A percentile compares a stretch with the other conserved stretches of the same genome.
Conservation (phyloP, 1,140 invertebrate genomes). For the Neodiprion fabricii region DNA sequence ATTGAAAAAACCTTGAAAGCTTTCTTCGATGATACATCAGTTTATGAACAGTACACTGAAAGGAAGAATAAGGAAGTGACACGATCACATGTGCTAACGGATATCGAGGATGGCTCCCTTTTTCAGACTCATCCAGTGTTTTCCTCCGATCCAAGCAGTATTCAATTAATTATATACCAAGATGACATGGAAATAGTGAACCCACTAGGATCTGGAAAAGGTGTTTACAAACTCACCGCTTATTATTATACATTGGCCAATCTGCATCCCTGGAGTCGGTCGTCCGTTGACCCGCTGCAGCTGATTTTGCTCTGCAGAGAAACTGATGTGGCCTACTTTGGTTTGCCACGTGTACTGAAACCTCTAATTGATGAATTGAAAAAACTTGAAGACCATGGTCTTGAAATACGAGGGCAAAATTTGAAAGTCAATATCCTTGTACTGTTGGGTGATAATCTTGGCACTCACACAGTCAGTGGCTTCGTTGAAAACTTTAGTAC, state of each 20-base stretch:
- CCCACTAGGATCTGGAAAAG: constrained; percentile 5
- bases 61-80: not conserved
- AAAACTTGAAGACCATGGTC: not conserved
- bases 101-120: constrained; percentile 13
- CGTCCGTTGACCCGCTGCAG: constrained; percentile 16
- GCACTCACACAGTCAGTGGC: constrained; percentile 13
- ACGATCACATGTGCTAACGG: constrained; percentile 1
- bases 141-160: constrained; percentile 12
- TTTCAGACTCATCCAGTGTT: constrained; percentile 8
- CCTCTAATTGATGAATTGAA: not conserved
- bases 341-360: not conserved
- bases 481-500: constrained; percentile 14
- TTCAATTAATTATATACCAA: constrained; percentile 21
- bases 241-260: constrained; percentile 16
- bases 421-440: constrained; percentile 9
- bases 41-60: constrained; percentile 16
- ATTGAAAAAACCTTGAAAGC: constrained; percentile 9
- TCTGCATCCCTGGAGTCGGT: constrained; percentile 18
- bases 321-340: constrained; percentile 14
- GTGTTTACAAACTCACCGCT: constrained; percentile 14
- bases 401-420: constrained; percentile 1
- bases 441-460: constrained; percentile 17
- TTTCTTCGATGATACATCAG: constrained; percentile 10
- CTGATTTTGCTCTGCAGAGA: constrained; percentile 16
- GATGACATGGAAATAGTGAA: constrained; percentile 16